Evolutionary conservation across 2,888 invertebrate genomes (phyloP).

Genomic region (Pachymerium ferrugineum): DNA sequence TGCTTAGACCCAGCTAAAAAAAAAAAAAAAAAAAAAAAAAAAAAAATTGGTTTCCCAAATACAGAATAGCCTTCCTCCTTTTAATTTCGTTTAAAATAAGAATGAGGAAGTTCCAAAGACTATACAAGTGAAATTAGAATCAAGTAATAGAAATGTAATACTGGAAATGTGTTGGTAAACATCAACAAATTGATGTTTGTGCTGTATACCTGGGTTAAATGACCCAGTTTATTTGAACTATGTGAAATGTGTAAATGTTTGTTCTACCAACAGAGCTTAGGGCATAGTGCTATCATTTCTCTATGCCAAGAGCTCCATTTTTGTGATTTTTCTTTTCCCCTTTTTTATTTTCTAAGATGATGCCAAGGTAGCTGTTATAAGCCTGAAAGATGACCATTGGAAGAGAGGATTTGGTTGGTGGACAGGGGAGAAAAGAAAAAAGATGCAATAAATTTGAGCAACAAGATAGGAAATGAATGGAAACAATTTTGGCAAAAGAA

Average conservation of each 20-base stretch:
- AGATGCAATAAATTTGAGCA: slow-evolving; percentile 23
- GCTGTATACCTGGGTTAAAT: slow-evolving; percentile 23
- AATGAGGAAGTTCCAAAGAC: no score
- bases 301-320: neutral
- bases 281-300: slow-evolving; percentile 3
- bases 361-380: slow-evolving; percentile 24
- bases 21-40: no score
- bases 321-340: neutral
- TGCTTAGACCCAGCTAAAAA: no score
- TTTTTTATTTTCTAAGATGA: slow-evolving; percentile 13
- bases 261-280: slow-evolving; percentile 10
- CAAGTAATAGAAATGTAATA: no score
- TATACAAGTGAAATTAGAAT: no score
- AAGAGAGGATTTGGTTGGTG: slow-evolving; percentile 1
- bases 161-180: slow-evolving; percentile 19
- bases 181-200: slow-evolving; percentile 4
- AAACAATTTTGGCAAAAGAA: slow-evolving; percentile 22
- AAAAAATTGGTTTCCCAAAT: no score
- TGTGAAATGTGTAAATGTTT: slow-evolving; percentile 23
- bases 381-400: slow-evolving; percentile 18
- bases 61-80: no score
- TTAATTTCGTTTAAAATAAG: no score
- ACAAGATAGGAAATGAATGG: slow-evolving; percentile 24
- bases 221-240: neutral
- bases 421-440: neutral